Percentiles rank a stretch among this genome's conserved stretches.
Conservation (phyloP, 1,140 invertebrate species). For the Drosophila littoralis region DNA sequence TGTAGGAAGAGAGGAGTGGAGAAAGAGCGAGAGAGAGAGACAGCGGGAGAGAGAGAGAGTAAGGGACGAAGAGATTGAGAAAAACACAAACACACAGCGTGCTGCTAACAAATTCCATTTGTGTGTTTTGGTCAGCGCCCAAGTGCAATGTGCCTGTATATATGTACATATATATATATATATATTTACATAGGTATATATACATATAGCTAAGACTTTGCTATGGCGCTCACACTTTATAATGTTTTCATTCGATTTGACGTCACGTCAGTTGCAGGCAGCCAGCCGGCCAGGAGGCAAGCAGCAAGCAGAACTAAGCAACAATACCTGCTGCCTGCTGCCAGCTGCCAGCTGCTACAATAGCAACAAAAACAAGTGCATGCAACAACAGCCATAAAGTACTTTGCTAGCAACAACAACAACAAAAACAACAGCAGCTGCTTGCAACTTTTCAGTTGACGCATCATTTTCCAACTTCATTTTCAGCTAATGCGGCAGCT, state of each 20-base stretch:
- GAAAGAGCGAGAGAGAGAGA: neutral
- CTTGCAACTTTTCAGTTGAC: conserved; percentile 46
- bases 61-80: too few relatives aligned
- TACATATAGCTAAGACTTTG: conserved; percentile 3
- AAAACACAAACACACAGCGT: neutral
- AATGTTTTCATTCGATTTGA: conserved; percentile 57
- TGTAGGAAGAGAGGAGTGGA: neutral
- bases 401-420: conserved; percentile 18
- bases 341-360: conserved; percentile 5
- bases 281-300: neutral
- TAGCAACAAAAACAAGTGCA: conserved; percentile 7
- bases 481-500: conserved; percentile 58
- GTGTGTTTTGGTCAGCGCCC: conserved; percentile 32
- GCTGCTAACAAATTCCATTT: conserved; percentile 33
- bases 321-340: conserved; percentile 25
- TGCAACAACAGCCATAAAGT: conserved; percentile 16
- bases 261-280: conserved; percentile 42
- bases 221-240: conserved; percentile 19
- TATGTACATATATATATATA: conserved; percentile 1
- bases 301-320: neutral
- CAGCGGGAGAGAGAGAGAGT: neutral
- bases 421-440: conserved; percentile 13
- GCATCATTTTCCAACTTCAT: conserved; percentile 62
- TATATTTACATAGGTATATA: conserved; percentile 4
- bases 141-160: conserved; percentile 25